Base-by-base conservation (phyloP, 2,888 invertebrate species). In the Lymantria monacha region DNA sequence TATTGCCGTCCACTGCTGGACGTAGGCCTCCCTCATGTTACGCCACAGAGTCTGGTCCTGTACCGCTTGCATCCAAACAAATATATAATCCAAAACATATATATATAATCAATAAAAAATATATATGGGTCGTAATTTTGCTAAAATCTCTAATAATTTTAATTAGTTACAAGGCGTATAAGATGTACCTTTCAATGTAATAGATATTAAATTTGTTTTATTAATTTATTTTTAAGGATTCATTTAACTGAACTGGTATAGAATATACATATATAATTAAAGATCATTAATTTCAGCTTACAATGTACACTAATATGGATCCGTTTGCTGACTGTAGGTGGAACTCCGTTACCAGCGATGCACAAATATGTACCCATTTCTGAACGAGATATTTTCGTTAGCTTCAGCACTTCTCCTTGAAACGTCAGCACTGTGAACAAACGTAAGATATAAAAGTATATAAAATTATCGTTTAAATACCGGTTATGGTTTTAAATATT, bases 351-450 rank as follows among this genome's bases (percentile, higher is more conserved):
- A 72, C 95, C 94, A 53, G 97, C 97, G 72, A 97, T 97, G 92
- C 97, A 97, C 74, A 97, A 93, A 92, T 97, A 97, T 59, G 96
- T 95, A 48, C 97, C 97, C 97, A 97, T 97, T 87, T 97, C 97
- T 43, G 95, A 95, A 66, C 97, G 93, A 52, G 96, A 95, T 84
- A 97, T 95, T 91, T 96, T 97, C 70, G 94, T 92, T 77, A 97
- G 90, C 79, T 94, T 94, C 70, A 97, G 87, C 64, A 95, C 94
- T 83, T 96, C 96, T 53, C 97, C 97, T 78, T 96, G 94, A 85
- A 93, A 95, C 59, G 94, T 93, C 61, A 93, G 87, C 61, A 94
- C 95, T 95, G 92, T 52, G 88, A 86, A 85, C 72, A 81, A 66
- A 68, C 36, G 57, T 48, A 48, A 46, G 15, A 47, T n/a, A n/a